Conservation (phyloP, 2,888 invertebrate genomes). For the Parnassius glacialis region DNA sequence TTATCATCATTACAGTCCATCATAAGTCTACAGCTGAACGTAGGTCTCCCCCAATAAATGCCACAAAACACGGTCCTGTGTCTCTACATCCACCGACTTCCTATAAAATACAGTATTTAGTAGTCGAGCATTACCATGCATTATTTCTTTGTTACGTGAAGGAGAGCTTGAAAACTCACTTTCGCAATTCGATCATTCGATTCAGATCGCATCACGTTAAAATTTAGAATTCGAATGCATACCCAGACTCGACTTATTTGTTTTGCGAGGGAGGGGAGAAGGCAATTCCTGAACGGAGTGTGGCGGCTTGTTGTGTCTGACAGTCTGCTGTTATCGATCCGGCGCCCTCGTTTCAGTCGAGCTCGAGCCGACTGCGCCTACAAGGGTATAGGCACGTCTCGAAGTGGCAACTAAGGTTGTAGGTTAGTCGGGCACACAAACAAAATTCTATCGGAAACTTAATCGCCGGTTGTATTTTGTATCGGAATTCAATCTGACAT, state of each 20-base stretch:
- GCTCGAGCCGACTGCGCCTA: constrained; percentile 65
- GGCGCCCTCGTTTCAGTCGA: constrained; percentile 73
- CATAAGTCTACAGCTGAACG: too few relatives aligned
- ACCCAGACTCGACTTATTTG: constrained; percentile 23
- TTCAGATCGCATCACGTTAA: constrained; percentile 3
- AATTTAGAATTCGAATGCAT: background rate
- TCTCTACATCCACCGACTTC: too few relatives aligned
- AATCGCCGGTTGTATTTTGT: background rate
- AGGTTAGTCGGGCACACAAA: constrained; percentile 40
- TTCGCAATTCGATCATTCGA: background rate
- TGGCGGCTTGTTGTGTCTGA: constrained; percentile 63
- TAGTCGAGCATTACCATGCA: background rate
- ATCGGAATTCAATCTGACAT: background rate
- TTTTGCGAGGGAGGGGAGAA: constrained; percentile 17
- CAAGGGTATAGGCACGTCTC: constrained; percentile 51
- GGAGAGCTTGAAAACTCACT: background rate
- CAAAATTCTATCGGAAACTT: constrained; percentile 25
- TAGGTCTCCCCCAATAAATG: too few relatives aligned
- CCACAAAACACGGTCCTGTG: too few relatives aligned
- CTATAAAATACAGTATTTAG: too few relatives aligned
- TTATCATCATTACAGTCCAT: too few relatives aligned
- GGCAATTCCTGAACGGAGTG: constrained; percentile 29
- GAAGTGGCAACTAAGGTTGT: constrained; percentile 49
- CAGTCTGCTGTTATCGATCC: constrained; percentile 81
- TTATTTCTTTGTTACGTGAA: background rate